These are phyloP conservation scores for Labrus mixtus DNA, from an alignment of 2,113 vertebrate genomes.

Conservation along the genomic window DNA sequence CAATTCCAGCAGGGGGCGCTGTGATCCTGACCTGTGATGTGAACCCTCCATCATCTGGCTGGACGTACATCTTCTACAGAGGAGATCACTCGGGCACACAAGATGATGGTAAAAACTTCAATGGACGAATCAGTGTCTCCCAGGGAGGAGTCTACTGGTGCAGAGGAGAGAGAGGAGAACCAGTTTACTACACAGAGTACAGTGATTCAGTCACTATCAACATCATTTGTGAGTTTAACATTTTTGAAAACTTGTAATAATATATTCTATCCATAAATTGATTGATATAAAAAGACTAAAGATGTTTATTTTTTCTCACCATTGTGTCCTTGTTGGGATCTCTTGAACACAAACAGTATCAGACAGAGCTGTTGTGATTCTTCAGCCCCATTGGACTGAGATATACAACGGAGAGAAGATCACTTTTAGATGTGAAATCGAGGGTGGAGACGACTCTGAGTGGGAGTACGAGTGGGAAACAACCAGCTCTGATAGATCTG, in stretches of 20 bases:
- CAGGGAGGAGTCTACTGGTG: slow-evolving; percentile 33
- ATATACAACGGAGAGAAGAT: slow-evolving; percentile 33
- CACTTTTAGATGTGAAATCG: slow-evolving; percentile 25
- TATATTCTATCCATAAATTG: too few species aligned
- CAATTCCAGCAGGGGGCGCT: not conserved
- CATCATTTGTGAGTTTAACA: not conserved
- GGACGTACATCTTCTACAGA: slow-evolving; percentile 33
- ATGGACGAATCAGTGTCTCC: not conserved
- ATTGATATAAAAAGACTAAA: too few species aligned
- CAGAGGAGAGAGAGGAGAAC: slow-evolving; percentile 34
- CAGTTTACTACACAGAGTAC: slow-evolving; percentile 27
- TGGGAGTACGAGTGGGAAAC: slow-evolving; percentile 30
- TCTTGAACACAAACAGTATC: not conserved
- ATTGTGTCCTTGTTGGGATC: not conserved
- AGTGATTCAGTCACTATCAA: slow-evolving; percentile 1
- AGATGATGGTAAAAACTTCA: not conserved
- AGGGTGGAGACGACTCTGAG: not conserved
- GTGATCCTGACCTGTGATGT: slow-evolving; percentile 23
- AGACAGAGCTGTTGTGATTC: slow-evolving; percentile 8
- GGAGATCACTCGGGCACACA: not conserved
- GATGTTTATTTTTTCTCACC: not conserved
- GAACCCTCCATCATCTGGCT: not conserved
- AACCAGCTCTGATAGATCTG: not conserved
- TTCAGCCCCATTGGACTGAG: slow-evolving; percentile 16
- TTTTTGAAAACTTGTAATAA: too few species aligned